These are phyloP conservation scores for Noctua comes DNA, from an alignment of 2,888 invertebrate genomes.

Conservation along the genomic window DNA sequence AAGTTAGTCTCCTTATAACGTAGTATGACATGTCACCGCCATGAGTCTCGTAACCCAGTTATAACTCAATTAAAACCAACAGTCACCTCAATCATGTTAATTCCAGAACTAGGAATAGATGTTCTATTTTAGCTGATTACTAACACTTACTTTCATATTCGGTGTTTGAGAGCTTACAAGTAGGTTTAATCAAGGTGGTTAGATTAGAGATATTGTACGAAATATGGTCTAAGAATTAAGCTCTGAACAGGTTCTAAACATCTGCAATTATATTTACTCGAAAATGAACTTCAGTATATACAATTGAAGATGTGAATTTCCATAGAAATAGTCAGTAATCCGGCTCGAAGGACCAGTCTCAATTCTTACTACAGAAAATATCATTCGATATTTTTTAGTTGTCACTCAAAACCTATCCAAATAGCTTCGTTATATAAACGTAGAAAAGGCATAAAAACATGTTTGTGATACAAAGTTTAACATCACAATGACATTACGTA, in stretches of 20 bases:
- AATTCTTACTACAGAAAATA: not conserved
- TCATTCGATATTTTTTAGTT: not conserved
- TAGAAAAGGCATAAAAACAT: slow-evolving; percentile 5
- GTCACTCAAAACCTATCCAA: not conserved
- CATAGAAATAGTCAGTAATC: not conserved
- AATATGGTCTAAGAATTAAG: not conserved
- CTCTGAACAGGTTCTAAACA: not conserved
- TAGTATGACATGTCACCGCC: slow-evolving; percentile 29
- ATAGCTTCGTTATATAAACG: not conserved
- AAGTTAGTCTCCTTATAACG: slow-evolving; percentile 30
- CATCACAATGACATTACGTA: slow-evolving; percentile 86
- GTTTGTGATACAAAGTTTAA: slow-evolving; percentile 40
- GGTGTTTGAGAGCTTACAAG: slow-evolving; percentile 15
- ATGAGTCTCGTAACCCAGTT: slow-evolving; percentile 33
- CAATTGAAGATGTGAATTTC: not conserved
- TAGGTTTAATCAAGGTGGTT: slow-evolving; percentile 21
- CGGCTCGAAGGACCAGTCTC: slow-evolving; percentile 11
- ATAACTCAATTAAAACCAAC: slow-evolving; percentile 37
- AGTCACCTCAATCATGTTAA: slow-evolving; percentile 33
- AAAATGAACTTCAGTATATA: not conserved
- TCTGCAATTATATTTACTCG: not conserved
- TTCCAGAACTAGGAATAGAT: slow-evolving; percentile 17
- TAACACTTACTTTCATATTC: slow-evolving; percentile 30
- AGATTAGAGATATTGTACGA: not conserved
- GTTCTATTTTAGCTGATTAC: slow-evolving; percentile 26